These are phyloP conservation scores for Heteropelma amictum DNA, from an alignment of 2,888 invertebrate genomes.

Conservation along the genomic window DNA sequence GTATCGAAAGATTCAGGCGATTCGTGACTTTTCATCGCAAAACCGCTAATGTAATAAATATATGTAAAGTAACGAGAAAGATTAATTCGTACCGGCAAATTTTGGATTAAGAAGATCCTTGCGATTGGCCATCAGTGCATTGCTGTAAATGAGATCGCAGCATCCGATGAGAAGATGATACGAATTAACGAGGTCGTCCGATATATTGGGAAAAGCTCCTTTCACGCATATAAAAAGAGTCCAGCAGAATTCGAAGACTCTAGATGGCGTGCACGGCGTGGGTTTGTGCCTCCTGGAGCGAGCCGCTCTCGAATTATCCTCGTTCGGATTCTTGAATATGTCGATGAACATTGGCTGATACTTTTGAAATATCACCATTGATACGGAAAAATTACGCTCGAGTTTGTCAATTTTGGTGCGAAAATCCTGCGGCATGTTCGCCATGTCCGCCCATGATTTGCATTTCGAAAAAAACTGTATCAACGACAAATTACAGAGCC, in stretches of 20 bases:
- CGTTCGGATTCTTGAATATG: slow-evolving; percentile 87
- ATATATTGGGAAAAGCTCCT: slow-evolving; percentile 90
- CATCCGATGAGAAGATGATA: slow-evolving; percentile 94
- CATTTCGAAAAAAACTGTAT: slow-evolving; percentile 97
- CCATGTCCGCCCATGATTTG: slow-evolving; percentile 97
- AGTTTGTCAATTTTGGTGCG: slow-evolving; percentile 89
- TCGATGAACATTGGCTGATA: slow-evolving; percentile 92
- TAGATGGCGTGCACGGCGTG: slow-evolving; percentile 88
- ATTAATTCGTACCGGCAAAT: slow-evolving; percentile 83
- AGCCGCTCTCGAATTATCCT: slow-evolving; percentile 80
- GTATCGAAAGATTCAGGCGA: too few species aligned
- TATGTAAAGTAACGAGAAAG: neutral
- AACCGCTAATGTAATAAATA: neutral
- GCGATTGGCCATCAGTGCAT: slow-evolving; percentile 89
- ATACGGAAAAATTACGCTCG: slow-evolving; percentile 95
- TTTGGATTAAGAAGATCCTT: slow-evolving; percentile 91
- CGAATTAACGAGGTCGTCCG: slow-evolving; percentile 95
- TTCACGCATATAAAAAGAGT: slow-evolving; percentile 93
- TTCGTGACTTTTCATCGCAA: neutral
- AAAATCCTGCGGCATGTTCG: slow-evolving; percentile 90
- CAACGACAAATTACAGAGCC: slow-evolving; percentile 93
- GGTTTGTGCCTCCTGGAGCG: slow-evolving; percentile 84
- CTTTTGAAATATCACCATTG: slow-evolving; percentile 95
- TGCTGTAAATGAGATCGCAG: slow-evolving; percentile 93
- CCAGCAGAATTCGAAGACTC: slow-evolving; percentile 96